Conservation (phyloP, 2,797 vertebrate genomes). For the Adrianichthys oophorus region DNA sequence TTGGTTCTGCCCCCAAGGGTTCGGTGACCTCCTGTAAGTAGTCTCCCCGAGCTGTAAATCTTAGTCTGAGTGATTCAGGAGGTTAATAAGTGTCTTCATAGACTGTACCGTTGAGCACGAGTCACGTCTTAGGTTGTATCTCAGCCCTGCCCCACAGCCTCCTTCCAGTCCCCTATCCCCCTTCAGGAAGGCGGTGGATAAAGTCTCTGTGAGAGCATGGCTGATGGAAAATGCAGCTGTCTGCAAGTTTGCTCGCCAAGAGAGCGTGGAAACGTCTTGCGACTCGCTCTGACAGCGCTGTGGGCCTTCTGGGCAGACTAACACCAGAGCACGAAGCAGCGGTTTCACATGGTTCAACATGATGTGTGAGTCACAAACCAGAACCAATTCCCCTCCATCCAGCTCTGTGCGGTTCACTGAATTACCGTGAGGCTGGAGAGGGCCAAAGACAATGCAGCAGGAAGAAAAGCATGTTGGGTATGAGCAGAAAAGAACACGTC, state of each 20-base stretch:
- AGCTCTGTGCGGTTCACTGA: conserved; percentile 34
- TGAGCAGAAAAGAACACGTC: conserved; percentile 8
- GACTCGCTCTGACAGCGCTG: conserved; percentile 67
- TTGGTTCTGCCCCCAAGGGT: conserved; percentile 32
- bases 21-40: conserved; percentile 10
- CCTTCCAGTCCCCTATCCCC: conserved; percentile 14
- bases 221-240: conserved; percentile 89
- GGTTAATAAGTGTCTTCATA: conserved; percentile 32
- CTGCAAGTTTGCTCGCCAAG: conserved; percentile 83
- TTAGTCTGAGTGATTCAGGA: conserved; percentile 26
- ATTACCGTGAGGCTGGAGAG: conserved; percentile 24
- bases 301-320: conserved; percentile 51
- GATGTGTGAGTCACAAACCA: conserved; percentile 58
- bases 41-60: conserved; percentile 28
- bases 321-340: conserved; percentile 45
- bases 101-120: conserved; percentile 70
- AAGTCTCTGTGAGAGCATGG: conserved; percentile 80
- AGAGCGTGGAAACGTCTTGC: conserved; percentile 64
- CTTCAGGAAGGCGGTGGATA: conserved; percentile 15
- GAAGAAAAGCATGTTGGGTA: conserved; percentile 13
- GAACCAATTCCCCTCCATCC: conserved; percentile 43
- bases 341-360: conserved; percentile 61
- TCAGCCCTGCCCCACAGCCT: conserved; percentile 19
- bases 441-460: conserved; percentile 36
- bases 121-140: conserved; percentile 75